Percentiles rank a stretch among this genome's conserved stretches.
Evolutionary conservation across 2,797 vertebrate genomes (phyloP).

Genomic region (Glyptemys insculpta): DNA sequence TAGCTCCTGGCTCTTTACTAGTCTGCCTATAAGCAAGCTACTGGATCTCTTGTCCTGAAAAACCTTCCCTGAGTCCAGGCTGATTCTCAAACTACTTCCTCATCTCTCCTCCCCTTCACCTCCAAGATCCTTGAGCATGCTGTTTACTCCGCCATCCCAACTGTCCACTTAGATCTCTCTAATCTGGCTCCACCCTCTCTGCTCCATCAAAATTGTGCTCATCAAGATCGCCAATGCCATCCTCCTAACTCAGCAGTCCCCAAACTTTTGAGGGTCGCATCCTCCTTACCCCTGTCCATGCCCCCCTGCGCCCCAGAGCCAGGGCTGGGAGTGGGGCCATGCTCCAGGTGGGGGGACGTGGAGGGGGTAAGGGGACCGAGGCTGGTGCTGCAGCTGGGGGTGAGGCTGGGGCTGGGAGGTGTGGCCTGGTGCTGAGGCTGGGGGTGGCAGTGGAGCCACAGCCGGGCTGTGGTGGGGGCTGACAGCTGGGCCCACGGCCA

Average conservation of each 20-base stretch:
- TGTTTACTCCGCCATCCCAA: neutral
- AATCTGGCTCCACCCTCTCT: neutral
- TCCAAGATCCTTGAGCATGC: neutral
- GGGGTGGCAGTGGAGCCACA: too few species aligned
- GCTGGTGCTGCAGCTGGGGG: too few species aligned
- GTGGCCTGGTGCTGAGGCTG: too few species aligned
- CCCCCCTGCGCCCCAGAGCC: too few species aligned
- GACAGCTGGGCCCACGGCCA: too few species aligned
- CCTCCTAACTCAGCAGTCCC: neutral
- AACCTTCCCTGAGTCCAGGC: fast-evolving
- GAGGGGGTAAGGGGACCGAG: too few species aligned
- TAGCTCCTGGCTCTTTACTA: neutral
- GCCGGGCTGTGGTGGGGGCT: too few species aligned
- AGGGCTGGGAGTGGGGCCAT: too few species aligned
- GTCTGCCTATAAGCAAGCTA: neutral
- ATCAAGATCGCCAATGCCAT: neutral
- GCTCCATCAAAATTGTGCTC: neutral
- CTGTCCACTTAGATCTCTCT: neutral
- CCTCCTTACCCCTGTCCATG: too few species aligned
- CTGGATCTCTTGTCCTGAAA: neutral
- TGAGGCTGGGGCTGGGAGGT: too few species aligned
- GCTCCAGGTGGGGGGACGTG: too few species aligned
- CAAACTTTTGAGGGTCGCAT: too few species aligned
- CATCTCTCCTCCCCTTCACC: neutral
- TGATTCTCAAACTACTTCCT: neutral